phyloP scores from a whole-genome alignment of 1,140 invertebrate species.

The Drosophila truncata region DNA sequence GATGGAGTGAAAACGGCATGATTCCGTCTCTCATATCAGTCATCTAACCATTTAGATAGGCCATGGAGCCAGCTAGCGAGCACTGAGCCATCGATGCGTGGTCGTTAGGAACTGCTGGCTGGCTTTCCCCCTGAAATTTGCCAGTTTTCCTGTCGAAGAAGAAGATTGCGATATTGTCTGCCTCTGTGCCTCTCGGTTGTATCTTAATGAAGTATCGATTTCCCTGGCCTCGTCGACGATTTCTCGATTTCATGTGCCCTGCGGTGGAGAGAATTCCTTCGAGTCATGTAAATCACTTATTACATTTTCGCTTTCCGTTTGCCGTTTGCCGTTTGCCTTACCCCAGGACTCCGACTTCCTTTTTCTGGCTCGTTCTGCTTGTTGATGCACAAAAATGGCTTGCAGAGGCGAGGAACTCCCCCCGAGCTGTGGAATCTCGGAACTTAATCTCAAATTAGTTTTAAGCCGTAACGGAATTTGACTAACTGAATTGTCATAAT shows the following conservation, averaged over 20 bases:
- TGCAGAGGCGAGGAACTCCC: conserved; percentile 44
- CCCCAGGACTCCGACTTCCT: conserved; percentile 10
- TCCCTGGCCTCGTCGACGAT: conserved; percentile 54
- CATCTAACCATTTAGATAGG: conserved; percentile 79
- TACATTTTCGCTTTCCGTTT: conserved; percentile 62
- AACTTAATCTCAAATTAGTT: conserved; percentile 84
- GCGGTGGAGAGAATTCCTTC: conserved; percentile 69
- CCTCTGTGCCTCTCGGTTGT: conserved; percentile 27
- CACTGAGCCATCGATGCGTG: conserved; percentile 45
- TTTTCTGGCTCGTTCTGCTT: conserved; percentile 7
- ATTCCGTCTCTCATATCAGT: conserved; percentile 67
- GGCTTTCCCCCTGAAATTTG: conserved; percentile 23
- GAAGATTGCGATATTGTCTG: conserved; percentile 32
- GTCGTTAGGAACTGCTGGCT: conserved; percentile 64
- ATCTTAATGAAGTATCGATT: conserved; percentile 84
- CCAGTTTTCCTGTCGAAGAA: conserved; percentile 5
- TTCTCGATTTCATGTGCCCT: conserved; percentile 70
- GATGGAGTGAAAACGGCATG: conserved; percentile 27
- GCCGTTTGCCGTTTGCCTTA: conserved; percentile 24
- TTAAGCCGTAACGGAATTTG: conserved; percentile 80
- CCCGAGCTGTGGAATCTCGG: conserved; percentile 44
- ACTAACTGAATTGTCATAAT: conserved; percentile 84
- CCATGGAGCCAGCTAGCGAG: conserved; percentile 30
- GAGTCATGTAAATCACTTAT: conserved; percentile 84
- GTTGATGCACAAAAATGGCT: conserved; percentile 63